These are phyloP conservation scores for Crossocerus cetratus DNA, from an alignment of 2,888 invertebrate species.

Conservation along the genomic window DNA sequence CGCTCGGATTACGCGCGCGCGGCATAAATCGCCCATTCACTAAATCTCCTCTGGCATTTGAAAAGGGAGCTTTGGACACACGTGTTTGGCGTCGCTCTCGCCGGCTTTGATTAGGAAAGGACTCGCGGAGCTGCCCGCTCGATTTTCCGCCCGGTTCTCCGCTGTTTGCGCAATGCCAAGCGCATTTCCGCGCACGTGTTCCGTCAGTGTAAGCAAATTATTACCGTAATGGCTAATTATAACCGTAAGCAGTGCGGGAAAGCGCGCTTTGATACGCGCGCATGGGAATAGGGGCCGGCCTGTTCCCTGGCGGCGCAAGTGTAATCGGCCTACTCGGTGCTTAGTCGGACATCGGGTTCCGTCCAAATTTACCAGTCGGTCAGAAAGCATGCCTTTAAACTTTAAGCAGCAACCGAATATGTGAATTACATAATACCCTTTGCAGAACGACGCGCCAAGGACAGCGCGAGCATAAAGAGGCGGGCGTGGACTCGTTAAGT, in stretches of 20 bases:
- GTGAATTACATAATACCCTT: no score
- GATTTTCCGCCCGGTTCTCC: background rate
- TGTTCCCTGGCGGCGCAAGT: background rate
- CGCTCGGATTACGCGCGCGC: no score
- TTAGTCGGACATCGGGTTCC: background rate
- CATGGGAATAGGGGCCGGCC: background rate
- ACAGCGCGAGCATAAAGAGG: no score
- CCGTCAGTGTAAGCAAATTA: slow-evolving; percentile 11
- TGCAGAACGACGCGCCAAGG: no score
- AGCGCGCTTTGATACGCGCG: background rate
- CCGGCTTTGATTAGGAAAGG: no score
- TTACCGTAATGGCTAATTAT: slow-evolving; percentile 29
- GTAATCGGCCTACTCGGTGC: background rate
- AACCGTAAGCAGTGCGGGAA: background rate
- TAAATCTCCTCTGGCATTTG: no score
- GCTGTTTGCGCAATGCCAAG: slow-evolving; percentile 9
- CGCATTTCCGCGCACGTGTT: slow-evolving; percentile 11
- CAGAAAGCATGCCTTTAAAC: no score
- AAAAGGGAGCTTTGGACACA: no score
- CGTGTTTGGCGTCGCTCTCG: no score
- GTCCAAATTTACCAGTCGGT: no score
- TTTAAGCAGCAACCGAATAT: no score
- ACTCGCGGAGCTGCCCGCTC: background rate
- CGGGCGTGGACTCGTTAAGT: slow-evolving; percentile 12
- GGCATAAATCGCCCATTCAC: no score